Conservation (phyloP, 2,797 vertebrate species). For the Erethizon dorsatum region DNA sequence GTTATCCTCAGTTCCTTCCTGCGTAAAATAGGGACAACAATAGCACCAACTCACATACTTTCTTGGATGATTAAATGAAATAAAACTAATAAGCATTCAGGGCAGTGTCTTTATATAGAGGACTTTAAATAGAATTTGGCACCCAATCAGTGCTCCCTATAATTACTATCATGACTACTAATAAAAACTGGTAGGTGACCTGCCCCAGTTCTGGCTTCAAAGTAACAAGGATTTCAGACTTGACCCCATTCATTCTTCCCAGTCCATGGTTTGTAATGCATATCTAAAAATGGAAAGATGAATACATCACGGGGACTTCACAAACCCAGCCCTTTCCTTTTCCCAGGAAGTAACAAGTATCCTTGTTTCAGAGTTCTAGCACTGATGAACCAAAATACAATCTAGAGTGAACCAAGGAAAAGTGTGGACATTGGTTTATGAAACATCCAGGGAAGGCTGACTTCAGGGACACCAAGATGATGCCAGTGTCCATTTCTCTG, state of each 20-base stretch:
- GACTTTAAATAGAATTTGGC: background rate
- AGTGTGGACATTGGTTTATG: accelerated
- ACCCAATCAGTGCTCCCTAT: background rate
- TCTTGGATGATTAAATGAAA: background rate
- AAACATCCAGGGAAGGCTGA: background rate
- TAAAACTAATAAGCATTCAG: background rate
- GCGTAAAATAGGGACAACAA: background rate
- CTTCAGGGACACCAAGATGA: background rate
- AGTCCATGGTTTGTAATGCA: accelerated
- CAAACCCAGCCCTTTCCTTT: background rate
- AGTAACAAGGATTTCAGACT: background rate
- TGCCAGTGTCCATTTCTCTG: accelerated
- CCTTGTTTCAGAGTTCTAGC: background rate
- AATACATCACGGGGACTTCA: accelerated
- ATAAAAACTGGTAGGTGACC: background rate
- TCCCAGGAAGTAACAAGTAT: background rate
- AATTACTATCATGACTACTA: background rate
- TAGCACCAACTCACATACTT: background rate
- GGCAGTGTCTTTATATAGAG: accelerated
- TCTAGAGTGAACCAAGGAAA: too few species aligned
- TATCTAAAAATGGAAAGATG: background rate
- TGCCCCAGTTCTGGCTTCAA: background rate
- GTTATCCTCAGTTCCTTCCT: background rate
- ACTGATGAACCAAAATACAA: background rate
- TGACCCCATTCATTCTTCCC: background rate